Conservation (phyloP, 2,888 invertebrate species). For the Trachelus troglodyta region DNA sequence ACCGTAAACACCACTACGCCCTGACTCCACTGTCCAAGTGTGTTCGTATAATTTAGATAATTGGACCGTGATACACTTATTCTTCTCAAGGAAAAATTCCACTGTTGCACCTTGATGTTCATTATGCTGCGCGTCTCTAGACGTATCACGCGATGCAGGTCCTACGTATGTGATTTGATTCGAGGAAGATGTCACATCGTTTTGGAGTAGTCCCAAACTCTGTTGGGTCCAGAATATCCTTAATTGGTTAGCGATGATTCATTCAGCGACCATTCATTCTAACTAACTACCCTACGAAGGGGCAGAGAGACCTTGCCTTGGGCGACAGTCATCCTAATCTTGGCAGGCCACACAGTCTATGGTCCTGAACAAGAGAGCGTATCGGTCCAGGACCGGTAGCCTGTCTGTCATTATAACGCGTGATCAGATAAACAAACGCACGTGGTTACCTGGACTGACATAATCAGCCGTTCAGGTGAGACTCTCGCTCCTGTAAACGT, state of each 20-base stretch:
- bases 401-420: conserved; percentile 54
- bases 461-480: conserved; percentile 47
- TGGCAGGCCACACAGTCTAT: background rate
- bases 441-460: conserved; percentile 53
- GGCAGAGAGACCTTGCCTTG: conserved; percentile 45
- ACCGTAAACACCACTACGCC: background rate
- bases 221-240: conserved; percentile 39
- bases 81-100: background rate
- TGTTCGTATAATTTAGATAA: background rate
- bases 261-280: conserved; percentile 59
- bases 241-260: conserved; percentile 63
- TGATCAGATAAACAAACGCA: conserved; percentile 61
- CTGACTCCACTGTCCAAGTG: background rate
- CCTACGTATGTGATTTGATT: background rate
- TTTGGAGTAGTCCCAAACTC: background rate
- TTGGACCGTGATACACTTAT: background rate
- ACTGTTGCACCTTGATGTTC: background rate
- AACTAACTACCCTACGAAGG: conserved; percentile 48
- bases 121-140: background rate
- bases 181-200: background rate
- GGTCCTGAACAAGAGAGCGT: conserved; percentile 1
- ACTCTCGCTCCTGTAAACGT: conserved; percentile 25
- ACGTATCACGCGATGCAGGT: background rate
- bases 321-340: conserved; percentile 39
- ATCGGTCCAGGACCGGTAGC: conserved; percentile 35